Evolutionary conservation across 2,888 invertebrate species (phyloP).

Genomic region (Tetheella fluctuosa): DNA sequence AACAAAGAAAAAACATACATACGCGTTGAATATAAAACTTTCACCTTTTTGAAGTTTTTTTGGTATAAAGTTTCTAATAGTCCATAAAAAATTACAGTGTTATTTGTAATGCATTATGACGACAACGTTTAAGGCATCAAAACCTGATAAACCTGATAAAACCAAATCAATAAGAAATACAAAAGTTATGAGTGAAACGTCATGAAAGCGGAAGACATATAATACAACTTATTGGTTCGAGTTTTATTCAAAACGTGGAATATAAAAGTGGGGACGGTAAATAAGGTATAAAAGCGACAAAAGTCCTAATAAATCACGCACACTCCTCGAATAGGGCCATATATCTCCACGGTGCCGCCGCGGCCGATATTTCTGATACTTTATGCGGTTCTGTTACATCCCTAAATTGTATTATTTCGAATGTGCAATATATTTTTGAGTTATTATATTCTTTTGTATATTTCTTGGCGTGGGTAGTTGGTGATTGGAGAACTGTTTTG

Average conservation of each 20-base stretch:
- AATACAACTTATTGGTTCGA: slow-evolving; percentile 14
- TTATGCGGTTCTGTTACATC: neutral
- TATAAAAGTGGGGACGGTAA: slow-evolving; percentile 15
- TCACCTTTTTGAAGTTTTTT: no score
- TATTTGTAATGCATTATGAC: no score
- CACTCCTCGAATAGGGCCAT: slow-evolving; percentile 8
- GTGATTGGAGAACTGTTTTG: no score
- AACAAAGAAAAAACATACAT: no score
- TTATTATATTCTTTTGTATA: neutral
- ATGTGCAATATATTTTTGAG: neutral
- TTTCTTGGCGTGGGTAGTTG: neutral
- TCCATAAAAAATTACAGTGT: no score
- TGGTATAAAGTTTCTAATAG: no score
- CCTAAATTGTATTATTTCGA: slow-evolving; percentile 8
- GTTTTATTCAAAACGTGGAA: slow-evolving; percentile 13
- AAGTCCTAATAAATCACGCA: slow-evolving; percentile 12
- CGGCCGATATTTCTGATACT: slow-evolving; percentile 7
- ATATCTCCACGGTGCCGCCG: neutral
- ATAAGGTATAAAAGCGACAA: slow-evolving; percentile 14
- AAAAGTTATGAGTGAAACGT: neutral
- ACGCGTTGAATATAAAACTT: no score
- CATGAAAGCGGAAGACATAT: slow-evolving; percentile 3
- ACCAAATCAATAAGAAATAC: neutral
- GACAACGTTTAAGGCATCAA: no score
- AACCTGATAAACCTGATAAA: neutral